These are phyloP conservation scores for Carduelis carduelis DNA, from an alignment of 2,797 vertebrate genomes.

Conservation along the genomic window DNA sequence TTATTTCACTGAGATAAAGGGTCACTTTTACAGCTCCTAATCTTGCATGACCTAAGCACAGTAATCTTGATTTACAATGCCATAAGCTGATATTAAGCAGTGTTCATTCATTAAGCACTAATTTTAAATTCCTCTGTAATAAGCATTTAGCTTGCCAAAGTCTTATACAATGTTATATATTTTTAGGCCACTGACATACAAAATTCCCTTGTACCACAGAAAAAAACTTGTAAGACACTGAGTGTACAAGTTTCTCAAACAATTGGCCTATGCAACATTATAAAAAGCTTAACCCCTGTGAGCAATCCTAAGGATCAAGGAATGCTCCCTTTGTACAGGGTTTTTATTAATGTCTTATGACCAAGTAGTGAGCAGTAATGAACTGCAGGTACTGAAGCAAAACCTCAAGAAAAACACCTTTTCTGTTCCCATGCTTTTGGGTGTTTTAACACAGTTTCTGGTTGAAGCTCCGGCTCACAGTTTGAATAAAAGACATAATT, in stretches of 20 bases:
- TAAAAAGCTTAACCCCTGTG: neutral
- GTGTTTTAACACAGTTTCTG: neutral
- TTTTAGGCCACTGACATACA: conserved; percentile 5
- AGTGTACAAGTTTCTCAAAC: neutral
- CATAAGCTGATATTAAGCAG: conserved; percentile 11
- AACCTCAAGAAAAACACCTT: neutral
- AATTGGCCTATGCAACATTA: neutral
- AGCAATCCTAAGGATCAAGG: neutral
- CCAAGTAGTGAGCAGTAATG: neutral
- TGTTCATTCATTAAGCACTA: conserved; percentile 41
- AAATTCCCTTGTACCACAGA: neutral
- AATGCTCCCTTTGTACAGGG: neutral
- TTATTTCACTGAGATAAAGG: conserved; percentile 3
- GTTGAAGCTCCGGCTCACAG: neutral
- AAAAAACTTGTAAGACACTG: neutral
- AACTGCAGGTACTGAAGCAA: neutral
- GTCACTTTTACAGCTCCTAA: conserved; percentile 17
- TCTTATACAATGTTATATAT: conserved; percentile 28
- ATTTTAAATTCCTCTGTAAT: conserved; percentile 47
- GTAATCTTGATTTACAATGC: conserved; percentile 47
- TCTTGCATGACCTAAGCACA: neutral
- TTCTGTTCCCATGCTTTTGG: neutral
- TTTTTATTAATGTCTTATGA: neutral
- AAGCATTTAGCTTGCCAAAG: conserved; percentile 42
- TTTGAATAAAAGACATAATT: neutral